A percentile compares a stretch with the other conserved stretches of the same genome.
Conservation (phyloP, 2,888 invertebrate species). For the Portevinia maculata region DNA sequence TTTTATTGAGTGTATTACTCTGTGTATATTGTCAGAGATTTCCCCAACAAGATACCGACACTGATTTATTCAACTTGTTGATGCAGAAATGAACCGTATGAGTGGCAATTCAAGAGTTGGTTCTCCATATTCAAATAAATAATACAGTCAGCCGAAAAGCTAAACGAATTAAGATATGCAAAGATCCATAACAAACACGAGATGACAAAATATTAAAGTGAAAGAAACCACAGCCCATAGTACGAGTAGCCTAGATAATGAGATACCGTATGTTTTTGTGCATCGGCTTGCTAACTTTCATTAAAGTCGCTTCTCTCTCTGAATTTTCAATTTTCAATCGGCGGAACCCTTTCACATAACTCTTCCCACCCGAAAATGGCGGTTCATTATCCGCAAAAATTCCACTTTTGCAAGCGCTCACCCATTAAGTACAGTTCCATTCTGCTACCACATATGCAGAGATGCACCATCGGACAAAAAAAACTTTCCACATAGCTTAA, state of each 20-base stretch:
- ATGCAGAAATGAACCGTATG: background rate
- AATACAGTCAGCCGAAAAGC: slow-evolving; percentile 18
- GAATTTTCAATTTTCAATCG: slow-evolving; percentile 18
- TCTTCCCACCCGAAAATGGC: slow-evolving; percentile 51
- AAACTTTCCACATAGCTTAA: slow-evolving; percentile 60
- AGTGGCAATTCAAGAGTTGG: slow-evolving; percentile 11
- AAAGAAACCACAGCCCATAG: slow-evolving; percentile 40
- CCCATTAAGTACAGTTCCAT: slow-evolving; percentile 19
- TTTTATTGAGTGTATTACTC: slow-evolving; percentile 2
- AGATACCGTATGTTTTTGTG: too few species aligned
- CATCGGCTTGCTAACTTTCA: slow-evolving; percentile 63
- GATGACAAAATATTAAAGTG: slow-evolving; percentile 25
- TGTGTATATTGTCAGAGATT: too few species aligned
- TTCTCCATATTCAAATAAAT: slow-evolving; percentile 14
- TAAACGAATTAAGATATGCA: slow-evolving; percentile 14
- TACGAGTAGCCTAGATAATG: slow-evolving; percentile 43
- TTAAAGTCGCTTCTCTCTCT: slow-evolving; percentile 11
- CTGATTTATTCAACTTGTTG: slow-evolving; percentile 45
- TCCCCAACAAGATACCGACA: slow-evolving; percentile 7
- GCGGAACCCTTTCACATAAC: slow-evolving; percentile 45
- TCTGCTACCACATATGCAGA: background rate
- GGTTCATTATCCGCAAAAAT: slow-evolving; percentile 63
- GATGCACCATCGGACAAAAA: slow-evolving; percentile 25
- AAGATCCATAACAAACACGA: slow-evolving; percentile 32
- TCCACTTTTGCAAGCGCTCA: slow-evolving; percentile 10